A percentile compares a stretch with the other conserved stretches of the same genome.
Conservation (phyloP, 64 coral and sea anemone species). For the Stylophora pistillata region DNA sequence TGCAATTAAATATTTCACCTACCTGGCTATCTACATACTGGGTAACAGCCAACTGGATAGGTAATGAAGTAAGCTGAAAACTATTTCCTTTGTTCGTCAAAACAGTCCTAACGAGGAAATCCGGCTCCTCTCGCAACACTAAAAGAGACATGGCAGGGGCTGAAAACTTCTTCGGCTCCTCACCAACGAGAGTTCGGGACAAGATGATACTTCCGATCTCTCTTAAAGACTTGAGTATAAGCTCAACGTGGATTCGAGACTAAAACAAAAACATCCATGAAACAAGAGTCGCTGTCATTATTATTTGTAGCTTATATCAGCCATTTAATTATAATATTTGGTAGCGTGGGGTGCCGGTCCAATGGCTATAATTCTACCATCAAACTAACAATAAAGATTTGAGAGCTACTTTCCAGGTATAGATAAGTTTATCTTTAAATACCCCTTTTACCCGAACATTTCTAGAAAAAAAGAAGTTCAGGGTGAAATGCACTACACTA, state of each 20-base stretch:
- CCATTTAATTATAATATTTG: too few species aligned
- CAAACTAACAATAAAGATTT: too few species aligned
- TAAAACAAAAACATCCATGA: neutral
- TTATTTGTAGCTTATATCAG: too few species aligned
- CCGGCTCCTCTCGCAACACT: slow-evolving; percentile 5
- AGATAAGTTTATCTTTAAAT: neutral
- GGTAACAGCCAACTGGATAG: neutral
- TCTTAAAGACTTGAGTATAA: neutral
- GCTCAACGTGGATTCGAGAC: neutral
- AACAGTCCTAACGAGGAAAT: neutral
- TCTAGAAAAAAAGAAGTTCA: too few species aligned
- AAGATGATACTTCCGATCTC: slow-evolving; percentile 29
- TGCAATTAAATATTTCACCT: neutral
- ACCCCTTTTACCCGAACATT: too few species aligned
- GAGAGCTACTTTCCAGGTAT: neutral
- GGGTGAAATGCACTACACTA: too few species aligned
- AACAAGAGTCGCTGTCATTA: too few species aligned
- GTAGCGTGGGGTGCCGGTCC: too few species aligned
- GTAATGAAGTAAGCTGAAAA: slow-evolving; percentile 35
- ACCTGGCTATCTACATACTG: slow-evolving; percentile 41
- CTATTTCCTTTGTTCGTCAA: slow-evolving; percentile 1
- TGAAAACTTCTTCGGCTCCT: neutral
- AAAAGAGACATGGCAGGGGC: neutral
- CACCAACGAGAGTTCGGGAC: slow-evolving; percentile 36
- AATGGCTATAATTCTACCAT: too few species aligned